Conservation (phyloP, 2,113 vertebrate species). For the Telmatochromis brachygnathus region DNA sequence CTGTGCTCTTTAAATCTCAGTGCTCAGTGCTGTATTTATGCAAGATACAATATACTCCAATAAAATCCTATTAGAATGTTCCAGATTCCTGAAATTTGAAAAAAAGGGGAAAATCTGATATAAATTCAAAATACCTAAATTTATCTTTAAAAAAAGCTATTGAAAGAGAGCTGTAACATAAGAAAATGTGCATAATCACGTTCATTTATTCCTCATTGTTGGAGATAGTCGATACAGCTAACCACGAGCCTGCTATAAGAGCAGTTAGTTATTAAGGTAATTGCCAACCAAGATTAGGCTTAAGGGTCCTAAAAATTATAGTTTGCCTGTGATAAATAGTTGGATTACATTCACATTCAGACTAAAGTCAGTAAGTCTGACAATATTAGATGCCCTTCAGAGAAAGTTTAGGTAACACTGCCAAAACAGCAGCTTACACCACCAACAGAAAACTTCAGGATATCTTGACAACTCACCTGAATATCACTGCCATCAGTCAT, state of each 20-base stretch:
- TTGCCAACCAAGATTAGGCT: not conserved
- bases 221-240: not conserved
- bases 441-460: not conserved
- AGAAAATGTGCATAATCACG: not conserved
- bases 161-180: not conserved
- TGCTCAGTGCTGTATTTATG: not conserved
- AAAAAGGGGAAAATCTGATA: not conserved
- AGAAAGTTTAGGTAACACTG: not conserved
- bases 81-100: not conserved
- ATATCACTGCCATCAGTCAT: not conserved
- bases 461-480: not conserved
- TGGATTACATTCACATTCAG: not conserved
- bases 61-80: not conserved
- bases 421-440: not conserved
- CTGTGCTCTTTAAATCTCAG: not conserved
- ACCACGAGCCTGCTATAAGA: not conserved
- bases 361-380: not conserved
- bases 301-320: not conserved
- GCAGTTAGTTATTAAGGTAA: not conserved
- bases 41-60: not conserved
- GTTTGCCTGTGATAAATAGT: not conserved
- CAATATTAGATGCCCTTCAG: not conserved
- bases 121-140: not conserved
- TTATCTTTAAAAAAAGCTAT: not conserved
- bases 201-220: not conserved